A percentile compares a stretch with the other conserved stretches of the same genome.
Evolutionary conservation across 2,888 invertebrate species (phyloP).

Genomic region (Timema cristinae): DNA sequence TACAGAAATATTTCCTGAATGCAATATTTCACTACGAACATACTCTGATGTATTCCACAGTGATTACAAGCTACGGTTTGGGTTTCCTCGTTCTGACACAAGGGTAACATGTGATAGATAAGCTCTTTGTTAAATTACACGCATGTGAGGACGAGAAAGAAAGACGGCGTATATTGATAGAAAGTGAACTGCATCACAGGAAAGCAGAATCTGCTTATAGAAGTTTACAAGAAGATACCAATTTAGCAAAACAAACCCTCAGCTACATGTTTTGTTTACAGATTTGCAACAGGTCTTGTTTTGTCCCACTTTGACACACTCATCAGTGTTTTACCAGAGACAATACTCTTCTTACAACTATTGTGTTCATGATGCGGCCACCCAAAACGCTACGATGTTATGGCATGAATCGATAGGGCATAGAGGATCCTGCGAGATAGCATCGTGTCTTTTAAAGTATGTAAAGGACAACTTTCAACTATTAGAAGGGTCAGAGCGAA

Average conservation of each 20-base stretch:
- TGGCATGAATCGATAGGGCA: neutral
- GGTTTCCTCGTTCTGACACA: slow-evolving; percentile 15
- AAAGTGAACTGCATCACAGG: slow-evolving; percentile 17
- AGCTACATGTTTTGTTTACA: too few relatives aligned
- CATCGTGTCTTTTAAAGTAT: neutral
- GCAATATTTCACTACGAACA: neutral
- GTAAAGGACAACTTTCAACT: neutral
- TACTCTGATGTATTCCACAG: slow-evolving; percentile 16
- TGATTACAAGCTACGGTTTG: slow-evolving; percentile 15
- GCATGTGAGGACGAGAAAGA: neutral
- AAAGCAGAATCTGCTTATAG: slow-evolving; percentile 9
- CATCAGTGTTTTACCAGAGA: slow-evolving; percentile 4
- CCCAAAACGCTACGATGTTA: too few relatives aligned
- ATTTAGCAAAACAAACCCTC: neutral
- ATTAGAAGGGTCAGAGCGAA: neutral
- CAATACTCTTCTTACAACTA: too few relatives aligned
- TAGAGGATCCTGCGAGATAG: slow-evolving; percentile 1
- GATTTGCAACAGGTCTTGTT: too few relatives aligned
- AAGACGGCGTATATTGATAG: neutral
- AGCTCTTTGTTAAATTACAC: slow-evolving; percentile 9
- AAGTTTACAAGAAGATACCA: neutral
- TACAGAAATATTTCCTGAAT: slow-evolving; percentile 10
- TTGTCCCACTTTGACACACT: slow-evolving; percentile 16
- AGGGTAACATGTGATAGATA: slow-evolving; percentile 14
- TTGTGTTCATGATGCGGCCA: too few relatives aligned